These are phyloP conservation scores for Arvicanthis niloticus DNA, from an alignment of 2,113 vertebrate species.

Conservation along the genomic window DNA sequence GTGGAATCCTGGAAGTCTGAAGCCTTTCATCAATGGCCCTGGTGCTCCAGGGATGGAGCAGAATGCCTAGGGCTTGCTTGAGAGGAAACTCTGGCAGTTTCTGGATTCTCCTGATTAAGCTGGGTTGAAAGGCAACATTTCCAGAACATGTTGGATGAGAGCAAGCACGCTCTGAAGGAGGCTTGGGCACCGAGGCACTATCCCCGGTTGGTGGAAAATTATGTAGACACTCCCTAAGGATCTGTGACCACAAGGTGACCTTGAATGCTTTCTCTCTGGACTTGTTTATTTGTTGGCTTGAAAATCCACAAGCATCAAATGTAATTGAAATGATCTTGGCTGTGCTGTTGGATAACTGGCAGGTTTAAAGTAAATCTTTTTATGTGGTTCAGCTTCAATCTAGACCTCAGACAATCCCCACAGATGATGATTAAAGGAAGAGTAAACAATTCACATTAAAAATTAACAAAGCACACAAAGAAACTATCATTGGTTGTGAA, in stretches of 20 bases:
- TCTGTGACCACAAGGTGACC: not conserved
- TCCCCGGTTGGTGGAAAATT: not conserved
- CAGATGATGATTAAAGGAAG: slow-evolving; percentile 24
- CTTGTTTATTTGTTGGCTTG: not conserved
- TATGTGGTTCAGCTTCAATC: not conserved
- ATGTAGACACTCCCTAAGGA: not conserved
- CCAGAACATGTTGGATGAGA: not conserved
- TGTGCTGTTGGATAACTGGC: not conserved
- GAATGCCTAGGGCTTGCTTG: not conserved
- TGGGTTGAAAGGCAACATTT: not conserved
- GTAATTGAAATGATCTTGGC: slow-evolving; percentile 11
- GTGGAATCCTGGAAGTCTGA: not conserved
- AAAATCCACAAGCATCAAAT: slow-evolving; percentile 13
- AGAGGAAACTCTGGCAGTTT: not conserved
- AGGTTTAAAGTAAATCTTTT: slow-evolving; percentile 17
- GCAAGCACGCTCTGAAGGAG: not conserved
- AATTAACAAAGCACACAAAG: slow-evolving; percentile 3
- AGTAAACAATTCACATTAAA: not conserved
- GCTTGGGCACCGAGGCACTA: not conserved
- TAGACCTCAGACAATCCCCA: not conserved
- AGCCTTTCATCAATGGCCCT: not conserved
- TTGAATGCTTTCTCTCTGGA: not conserved
- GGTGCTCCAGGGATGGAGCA: too few relatives aligned
- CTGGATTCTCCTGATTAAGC: not conserved
- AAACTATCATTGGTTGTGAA: not conserved